phyloP scores from a whole-genome alignment of 2,113 vertebrate species.

The Pomatorhinus ruficollis region DNA sequence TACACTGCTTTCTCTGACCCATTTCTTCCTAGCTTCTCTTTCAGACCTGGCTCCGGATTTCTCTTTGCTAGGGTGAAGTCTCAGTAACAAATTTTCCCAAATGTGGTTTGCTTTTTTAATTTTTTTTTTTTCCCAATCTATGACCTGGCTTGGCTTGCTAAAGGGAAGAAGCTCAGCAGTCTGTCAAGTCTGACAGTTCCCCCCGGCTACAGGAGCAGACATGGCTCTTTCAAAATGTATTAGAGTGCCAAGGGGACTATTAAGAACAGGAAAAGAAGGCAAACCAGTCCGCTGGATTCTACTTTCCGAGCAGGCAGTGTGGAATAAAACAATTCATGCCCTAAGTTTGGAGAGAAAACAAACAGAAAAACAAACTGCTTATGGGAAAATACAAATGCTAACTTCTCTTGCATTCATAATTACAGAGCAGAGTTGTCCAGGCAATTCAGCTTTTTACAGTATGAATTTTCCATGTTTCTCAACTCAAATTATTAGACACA shows the following conservation, averaged over 20 bases:
- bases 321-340: not conserved
- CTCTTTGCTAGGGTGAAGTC: not conserved
- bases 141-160: conserved; percentile 1
- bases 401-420: not conserved
- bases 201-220: not conserved
- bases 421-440: not conserved
- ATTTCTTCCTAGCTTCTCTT: not conserved
- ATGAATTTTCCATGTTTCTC: not conserved
- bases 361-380: not conserved
- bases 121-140: not conserved
- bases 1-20: not conserved
- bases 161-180: not conserved
- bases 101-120: not conserved
- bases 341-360: not conserved
- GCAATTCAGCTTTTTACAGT: not conserved
- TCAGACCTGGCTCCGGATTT: not conserved
- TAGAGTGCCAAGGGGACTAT: not conserved
- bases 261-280: not conserved
- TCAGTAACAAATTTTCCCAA: not conserved
- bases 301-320: not conserved
- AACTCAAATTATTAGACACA: not conserved
- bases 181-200: not conserved
- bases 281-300: not conserved
- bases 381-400: not conserved
- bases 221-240: not conserved